Evolutionary conservation across 2,888 invertebrate genomes (phyloP).

Genomic region (Drepana falcataria): DNA sequence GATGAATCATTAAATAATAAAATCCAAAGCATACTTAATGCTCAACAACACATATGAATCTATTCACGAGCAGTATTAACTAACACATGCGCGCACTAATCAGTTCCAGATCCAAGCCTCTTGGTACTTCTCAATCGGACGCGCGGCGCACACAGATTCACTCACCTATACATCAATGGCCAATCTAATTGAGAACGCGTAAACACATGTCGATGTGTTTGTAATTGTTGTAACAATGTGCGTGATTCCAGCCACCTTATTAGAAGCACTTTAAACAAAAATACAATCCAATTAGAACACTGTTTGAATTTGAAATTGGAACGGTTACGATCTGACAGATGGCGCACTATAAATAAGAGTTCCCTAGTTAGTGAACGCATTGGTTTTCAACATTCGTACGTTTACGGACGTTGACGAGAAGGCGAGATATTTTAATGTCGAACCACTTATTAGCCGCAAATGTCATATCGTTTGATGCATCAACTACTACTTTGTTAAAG

Average conservation of each 20-base stretch:
- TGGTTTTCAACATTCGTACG: constrained; percentile 39
- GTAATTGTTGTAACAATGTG: constrained; percentile 68
- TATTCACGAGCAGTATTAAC: constrained; percentile 64
- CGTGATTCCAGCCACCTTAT: constrained; percentile 63
- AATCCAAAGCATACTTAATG: constrained; percentile 77
- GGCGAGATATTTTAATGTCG: constrained; percentile 61
- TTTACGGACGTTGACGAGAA: constrained; percentile 45
- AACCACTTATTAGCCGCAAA: constrained; percentile 61
- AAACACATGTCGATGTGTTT: constrained; percentile 69
- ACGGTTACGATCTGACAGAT: constrained; percentile 73
- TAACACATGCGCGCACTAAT: constrained; percentile 68
- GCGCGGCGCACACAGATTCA: constrained; percentile 39
- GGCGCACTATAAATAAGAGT: constrained; percentile 70
- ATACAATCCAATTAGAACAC: constrained; percentile 74
- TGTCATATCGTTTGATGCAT: constrained; percentile 71
- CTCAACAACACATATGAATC: constrained; percentile 63
- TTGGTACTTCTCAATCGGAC: constrained; percentile 60
- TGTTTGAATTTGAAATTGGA: constrained; percentile 71
- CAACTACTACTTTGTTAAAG: constrained; percentile 71
- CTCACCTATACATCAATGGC: constrained; percentile 67
- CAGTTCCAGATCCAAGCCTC: constrained; percentile 65
- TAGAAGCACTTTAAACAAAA: constrained; percentile 72
- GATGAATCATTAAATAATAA: constrained; percentile 80
- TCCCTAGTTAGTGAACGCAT: constrained; percentile 48
- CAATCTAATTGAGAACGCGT: constrained; percentile 71